A percentile compares a stretch with the other conserved stretches of the same genome.
Conservation (phyloP, 2,797 vertebrate species). For the Pitangus sulphuratus region DNA sequence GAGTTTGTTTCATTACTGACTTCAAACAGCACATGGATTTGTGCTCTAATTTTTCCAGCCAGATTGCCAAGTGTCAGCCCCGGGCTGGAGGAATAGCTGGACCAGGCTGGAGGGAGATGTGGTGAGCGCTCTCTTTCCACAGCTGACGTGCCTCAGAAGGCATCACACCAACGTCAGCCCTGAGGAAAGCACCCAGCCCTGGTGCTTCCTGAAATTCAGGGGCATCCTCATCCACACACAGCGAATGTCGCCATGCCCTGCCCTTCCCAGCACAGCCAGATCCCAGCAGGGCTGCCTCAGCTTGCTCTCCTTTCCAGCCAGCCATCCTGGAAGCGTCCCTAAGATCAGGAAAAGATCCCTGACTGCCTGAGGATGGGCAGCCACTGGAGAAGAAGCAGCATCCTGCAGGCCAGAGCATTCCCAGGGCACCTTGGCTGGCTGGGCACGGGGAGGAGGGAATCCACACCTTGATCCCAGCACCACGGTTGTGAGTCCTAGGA, state of each 20-base stretch:
- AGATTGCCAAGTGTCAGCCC: constrained; percentile 12
- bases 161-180: not conserved
- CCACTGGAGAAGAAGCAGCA: not conserved
- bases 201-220: not conserved
- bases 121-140: not conserved
- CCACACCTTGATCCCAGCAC: not conserved
- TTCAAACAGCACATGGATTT: constrained; percentile 38
- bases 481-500: not conserved
- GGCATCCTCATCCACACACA: not conserved
- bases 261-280: not conserved
- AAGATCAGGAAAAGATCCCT: not conserved
- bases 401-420: not conserved
- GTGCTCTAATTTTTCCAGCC: constrained; percentile 37
- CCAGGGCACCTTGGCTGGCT: not conserved
- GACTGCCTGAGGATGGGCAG: not conserved
- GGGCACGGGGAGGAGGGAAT: not conserved
- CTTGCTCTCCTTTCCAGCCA: not conserved
- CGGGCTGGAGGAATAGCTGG: not conserved
- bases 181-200: not conserved
- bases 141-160: not conserved
- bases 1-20: constrained; percentile 17
- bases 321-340: not conserved
- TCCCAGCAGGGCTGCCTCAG: not conserved
- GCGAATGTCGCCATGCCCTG: not conserved
- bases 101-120: not conserved